Evolutionary conservation across 2,113 vertebrate species (phyloP).

Genomic region (Taurulus bubalis): DNA sequence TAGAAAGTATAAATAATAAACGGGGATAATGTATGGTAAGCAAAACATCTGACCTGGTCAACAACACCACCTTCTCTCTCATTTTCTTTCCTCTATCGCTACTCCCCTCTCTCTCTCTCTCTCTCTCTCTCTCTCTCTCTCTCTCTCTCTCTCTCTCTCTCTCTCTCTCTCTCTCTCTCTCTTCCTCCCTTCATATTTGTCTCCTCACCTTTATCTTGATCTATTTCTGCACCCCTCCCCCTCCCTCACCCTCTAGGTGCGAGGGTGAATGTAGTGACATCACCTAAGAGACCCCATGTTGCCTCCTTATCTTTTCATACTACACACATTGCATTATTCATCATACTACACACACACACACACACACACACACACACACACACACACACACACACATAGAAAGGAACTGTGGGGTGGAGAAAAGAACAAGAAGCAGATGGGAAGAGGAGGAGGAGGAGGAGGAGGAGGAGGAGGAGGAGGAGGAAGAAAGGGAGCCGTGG

Average conservation of each 20-base stretch:
- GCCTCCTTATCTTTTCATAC: slow-evolving; percentile 67
- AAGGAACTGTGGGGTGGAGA: background rate
- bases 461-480: background rate
- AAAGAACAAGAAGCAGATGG: slow-evolving; percentile 20
- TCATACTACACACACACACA: slow-evolving; percentile 24
- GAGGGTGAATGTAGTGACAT: slow-evolving; percentile 69
- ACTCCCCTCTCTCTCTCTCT: background rate
- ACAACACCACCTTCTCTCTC: slow-evolving; percentile 2
- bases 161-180: background rate
- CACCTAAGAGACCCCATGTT: slow-evolving; percentile 59
- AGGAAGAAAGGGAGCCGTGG: background rate
- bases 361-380: slow-evolving; percentile 21
- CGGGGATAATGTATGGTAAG: slow-evolving; percentile 59
- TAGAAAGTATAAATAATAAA: slow-evolving; percentile 69
- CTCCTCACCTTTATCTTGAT: slow-evolving; percentile 32
- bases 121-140: background rate
- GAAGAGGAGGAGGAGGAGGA: background rate
- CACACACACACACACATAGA: slow-evolving; percentile 6
- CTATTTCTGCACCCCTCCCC: background rate
- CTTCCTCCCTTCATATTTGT: slow-evolving; percentile 15
- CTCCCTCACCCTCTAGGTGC: slow-evolving; percentile 4
- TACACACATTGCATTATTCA: slow-evolving; percentile 71
- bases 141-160: background rate
- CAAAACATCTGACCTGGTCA: slow-evolving; percentile 54
- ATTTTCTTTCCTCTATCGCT: slow-evolving; percentile 7